Base-by-base conservation (phyloP, 2,888 invertebrate species). In the Zygothrica quintamaculata region DNA sequence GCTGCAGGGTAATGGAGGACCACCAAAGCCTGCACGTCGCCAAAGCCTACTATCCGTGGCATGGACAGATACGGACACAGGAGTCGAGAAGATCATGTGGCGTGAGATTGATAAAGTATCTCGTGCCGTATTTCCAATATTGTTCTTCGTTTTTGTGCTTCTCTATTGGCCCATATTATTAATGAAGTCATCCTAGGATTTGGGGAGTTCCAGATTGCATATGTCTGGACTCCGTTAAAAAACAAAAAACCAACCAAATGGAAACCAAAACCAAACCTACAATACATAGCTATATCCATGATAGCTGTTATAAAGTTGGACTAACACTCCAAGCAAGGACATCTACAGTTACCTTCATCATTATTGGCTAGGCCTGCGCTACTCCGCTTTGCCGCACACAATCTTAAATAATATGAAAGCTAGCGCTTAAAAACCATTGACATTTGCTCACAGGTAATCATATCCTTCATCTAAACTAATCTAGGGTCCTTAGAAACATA, bases 141-240 rank as follows among this genome's bases (percentile, higher is more conserved):
- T 96, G n/a, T 96, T 96, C 90, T 92, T 95, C 12, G 92, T 95
- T 12, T 96, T 96, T 89, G 93, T 95, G 50, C 92, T 94, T 0
- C 92, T 95, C 87, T 96, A 95, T 90, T 96, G 96, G 96, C 95
- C 95, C 0, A 94, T 95, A 61, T 91, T 96, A 43, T 90, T 95
- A 42, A 92, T 95, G 74, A 95, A 94, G 87, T 94, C 94, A 39
- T 90, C 91, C 88, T 90, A 91, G 89, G 88, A 90, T 80, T 88
- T 90, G 68, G 85, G 90, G 90, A 90, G 89, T 70, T 90, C 90
- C 90, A 90, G 90, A 84, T 42, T 43, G n/a, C 86, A 88, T 44
- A 74, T 84, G 64, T 88, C 90, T 90, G 90, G 90, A 87, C 90
- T 90, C 90, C 90, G 88, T 79, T 90, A 87, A 88, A 74, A 71